Base-by-base conservation (phyloP, 2,797 vertebrate species). In the Mastacembelus armatus region DNA sequence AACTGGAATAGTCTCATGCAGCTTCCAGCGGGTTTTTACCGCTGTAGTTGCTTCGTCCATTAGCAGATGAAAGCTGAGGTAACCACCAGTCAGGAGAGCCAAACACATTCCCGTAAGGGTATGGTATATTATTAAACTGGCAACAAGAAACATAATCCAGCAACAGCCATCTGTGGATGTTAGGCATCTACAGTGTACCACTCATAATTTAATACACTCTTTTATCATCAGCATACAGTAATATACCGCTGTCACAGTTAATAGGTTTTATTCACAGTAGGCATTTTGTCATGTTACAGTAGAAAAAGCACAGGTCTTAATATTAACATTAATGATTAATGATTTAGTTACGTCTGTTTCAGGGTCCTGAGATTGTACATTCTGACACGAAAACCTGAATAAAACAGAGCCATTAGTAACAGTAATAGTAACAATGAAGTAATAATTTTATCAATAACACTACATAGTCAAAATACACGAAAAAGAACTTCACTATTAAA, bases 21-120 rank as follows among this genome's bases (percentile, higher is more conserved):
- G 10, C 27, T 43, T 29, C 32, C 18, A 45, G 47, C 35, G 45
- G 30, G 5, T 66, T 66, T 12, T 69, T 69, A 19, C 19, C 50
- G 47, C 10, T 71, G 19, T 30, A 3, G 19, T 36, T 60, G 62
- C 5, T 48, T 81, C n/a, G 38, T 47, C 67, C 1, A 51, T 73
- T 40, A 49, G 26, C 6, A 64, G 9, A 26, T 59, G 11, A 2
- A 16, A 21, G 6, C 10, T 18, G 5, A 32, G 29, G 40, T 10
- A 72, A 45, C n/a, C 14, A 43, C 7, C 14, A 44, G 18, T 10
- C 21, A 47, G 24, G 6, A 22, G 4, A 44, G 12, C 22, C 3
- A 18, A 40, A 64, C 40, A 71, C 27, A 57, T 3, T 50, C 10
- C 9, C 51, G 14, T 27, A 36, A 32, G 3, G 3, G 18, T 59